Evolutionary conservation across 1,140 invertebrate genomes (phyloP), one percentile per base, ranked within the genome.

Genomic region (Diprion similis): DNA sequence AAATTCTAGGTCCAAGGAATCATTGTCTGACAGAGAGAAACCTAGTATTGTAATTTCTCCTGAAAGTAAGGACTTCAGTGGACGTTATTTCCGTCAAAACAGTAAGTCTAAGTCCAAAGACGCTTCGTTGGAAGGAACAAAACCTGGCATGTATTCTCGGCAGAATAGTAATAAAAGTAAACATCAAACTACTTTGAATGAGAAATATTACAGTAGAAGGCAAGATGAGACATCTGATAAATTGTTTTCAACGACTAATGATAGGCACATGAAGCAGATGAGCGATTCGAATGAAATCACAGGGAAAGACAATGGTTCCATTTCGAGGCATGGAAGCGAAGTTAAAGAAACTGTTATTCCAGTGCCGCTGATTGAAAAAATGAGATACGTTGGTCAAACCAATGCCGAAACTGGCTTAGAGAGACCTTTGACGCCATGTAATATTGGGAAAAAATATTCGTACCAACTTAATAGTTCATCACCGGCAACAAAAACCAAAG

Each of bases 371-470:
- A 72, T 82, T 0, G 82, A 83, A 15, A 84, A 83, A 66, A 82
- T 81, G 0, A 80, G 79, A 11, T 84, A 83, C n/a, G 79, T 82
- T 15, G 80, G 82, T n/a, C 81, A 66, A 71, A 51, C 76, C n/a
- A 76, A 68, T 18, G 73, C 71, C 24, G 74, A 75, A 24, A 71
- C 72, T 1, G n/a, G 73, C 17, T 70, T 47, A 15, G 69, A 70
- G 10, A 8, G 19, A n/a, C 46, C 69, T 13, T 70, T 46, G n/a
- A 18, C 18, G 9, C 17, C 66, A 11, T 15, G 18, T 19, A 75
- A 67, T 73, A 75, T 80, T 17, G 83, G 80, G 24, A 81, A 78
- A 68, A 83, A 84, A 71, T 77, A 73, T 18, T 78, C 78, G 24
- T 83, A 82, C 68, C 81, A 78, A 48, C 65, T 83, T 10, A 82